Percentiles rank a stretch among this genome's conserved stretches.
Conservation (phyloP, 2,113 vertebrate genomes). For the Reinhardtius hippoglossoides region DNA sequence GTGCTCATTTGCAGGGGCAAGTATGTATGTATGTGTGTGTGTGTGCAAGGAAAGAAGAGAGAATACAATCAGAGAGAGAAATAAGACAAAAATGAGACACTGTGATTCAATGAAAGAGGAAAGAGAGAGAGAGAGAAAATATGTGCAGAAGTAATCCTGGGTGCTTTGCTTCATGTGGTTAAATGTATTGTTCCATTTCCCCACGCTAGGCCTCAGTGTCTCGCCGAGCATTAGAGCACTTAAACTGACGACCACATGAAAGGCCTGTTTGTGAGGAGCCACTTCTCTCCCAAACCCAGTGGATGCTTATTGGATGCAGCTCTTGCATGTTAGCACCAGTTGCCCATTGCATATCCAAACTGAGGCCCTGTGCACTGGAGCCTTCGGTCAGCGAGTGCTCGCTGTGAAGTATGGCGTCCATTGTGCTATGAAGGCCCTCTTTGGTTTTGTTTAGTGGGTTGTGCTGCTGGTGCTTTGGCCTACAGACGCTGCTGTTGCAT, state of each 20-base stretch:
- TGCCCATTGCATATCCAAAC: conserved; percentile 53
- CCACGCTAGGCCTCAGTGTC: conserved; percentile 78
- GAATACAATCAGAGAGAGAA: conserved; percentile 51
- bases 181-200: conserved; percentile 81
- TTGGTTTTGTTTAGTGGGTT: conserved; percentile 63
- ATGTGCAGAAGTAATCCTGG: conserved; percentile 73
- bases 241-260: conserved; percentile 80
- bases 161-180: conserved; percentile 79
- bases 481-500: conserved; percentile 52
- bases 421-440: conserved; percentile 47
- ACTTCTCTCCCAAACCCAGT: conserved; percentile 68
- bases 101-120: conserved; percentile 56
- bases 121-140: conserved; percentile 53
- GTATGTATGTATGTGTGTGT: conserved; percentile 34
- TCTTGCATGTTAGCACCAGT: conserved; percentile 72
- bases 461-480: conserved; percentile 65
- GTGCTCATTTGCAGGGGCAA: conserved; percentile 50
- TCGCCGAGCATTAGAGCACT: conserved; percentile 80
- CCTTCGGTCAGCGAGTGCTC: conserved; percentile 52
- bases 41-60: conserved; percentile 23
- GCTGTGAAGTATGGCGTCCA: conserved; percentile 53
- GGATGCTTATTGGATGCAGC: conserved; percentile 75
- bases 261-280: conserved; percentile 74
- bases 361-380: conserved; percentile 35
- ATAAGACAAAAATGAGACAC: conserved; percentile 51